Conservation (phyloP, 2,888 invertebrate genomes). For the Harpagoxenus sublaevis region DNA sequence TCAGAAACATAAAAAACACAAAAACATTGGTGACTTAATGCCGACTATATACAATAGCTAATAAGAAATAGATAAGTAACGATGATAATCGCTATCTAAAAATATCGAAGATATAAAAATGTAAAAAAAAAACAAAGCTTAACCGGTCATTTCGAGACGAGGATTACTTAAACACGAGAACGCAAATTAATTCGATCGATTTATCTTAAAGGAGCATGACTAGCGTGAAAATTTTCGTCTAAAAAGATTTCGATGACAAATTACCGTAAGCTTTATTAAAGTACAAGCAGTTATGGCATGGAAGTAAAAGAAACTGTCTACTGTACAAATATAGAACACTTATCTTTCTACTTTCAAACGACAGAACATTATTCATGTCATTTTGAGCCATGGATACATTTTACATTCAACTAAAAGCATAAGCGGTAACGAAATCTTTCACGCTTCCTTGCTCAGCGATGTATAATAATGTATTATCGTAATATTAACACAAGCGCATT, state of each 20-base stretch:
- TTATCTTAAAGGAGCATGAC: slow-evolving; percentile 17
- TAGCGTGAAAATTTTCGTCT: slow-evolving; percentile 47
- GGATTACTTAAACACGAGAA: slow-evolving; percentile 1
- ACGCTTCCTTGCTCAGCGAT: slow-evolving; percentile 28
- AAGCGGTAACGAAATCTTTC: slow-evolving; percentile 36
- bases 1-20: background rate
- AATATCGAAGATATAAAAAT: slow-evolving; percentile 5
- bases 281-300: background rate
- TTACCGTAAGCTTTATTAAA: slow-evolving; percentile 1
- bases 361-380: background rate
- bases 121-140: slow-evolving; percentile 3
- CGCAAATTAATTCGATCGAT: slow-evolving; percentile 10
- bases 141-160: background rate
- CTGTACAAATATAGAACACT: background rate
- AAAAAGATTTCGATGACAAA: background rate
- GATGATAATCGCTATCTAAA: background rate
- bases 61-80: background rate
- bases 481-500: slow-evolving; percentile 26
- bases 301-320: background rate
- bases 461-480: background rate
- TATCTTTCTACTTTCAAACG: background rate
- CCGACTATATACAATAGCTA: background rate
- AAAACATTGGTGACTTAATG: background rate
- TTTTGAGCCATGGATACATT: background rate
- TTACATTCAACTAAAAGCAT: background rate